Base-by-base conservation (phyloP, 2,888 invertebrate genomes). In the Ormyrus rosae region DNA sequence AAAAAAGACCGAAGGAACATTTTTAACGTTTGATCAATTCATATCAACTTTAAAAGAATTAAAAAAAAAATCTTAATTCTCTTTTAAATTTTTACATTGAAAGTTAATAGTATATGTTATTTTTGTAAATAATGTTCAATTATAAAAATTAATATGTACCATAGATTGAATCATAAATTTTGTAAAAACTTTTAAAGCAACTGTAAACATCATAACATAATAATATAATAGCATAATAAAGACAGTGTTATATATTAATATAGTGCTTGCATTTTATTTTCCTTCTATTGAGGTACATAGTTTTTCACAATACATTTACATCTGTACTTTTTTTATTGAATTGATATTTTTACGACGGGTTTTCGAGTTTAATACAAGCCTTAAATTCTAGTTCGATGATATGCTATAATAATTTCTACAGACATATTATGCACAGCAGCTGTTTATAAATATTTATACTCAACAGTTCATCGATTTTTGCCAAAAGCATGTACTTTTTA, bases 331-430 rank as follows among this genome's bases (percentile, higher is more conserved):
- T 63, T 50, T 56, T 19, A 65, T 71, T n/a, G 51, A 55, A 55
- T 63, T 61, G 13, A 79, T 74, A 69, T 58, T 64, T 56, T 50
- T 50, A 13, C 3, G 34, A 53, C 65, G 8, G 9, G 34, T 3
- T 64, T 6, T 50, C 11, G 58, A 46, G 13, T 11, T 60, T 55
- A 74, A 67, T 78, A 76, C 58, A 81, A 83, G 82, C 79, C 76
- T 67, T 60, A 60, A 7, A 34, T 65, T 76, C 34, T 69, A 76
- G 73, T 76, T 80, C 81, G 68, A 80, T 85, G 83, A 84, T 84
- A 84, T 85, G 83, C 81, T 83, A 83, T 10, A 60, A 53, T 34
- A 34, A 34, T 67, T 60, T 68, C 81, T 81, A 84, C 75, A 72
- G 80, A 82, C 69, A 69, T n/a, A 11, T 55, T 19, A 45, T 48